Evolutionary conservation across 2,113 vertebrate species (phyloP), one percentile per base, ranked within the genome.

Genomic region (Pyrgilauda ruficollis): DNA sequence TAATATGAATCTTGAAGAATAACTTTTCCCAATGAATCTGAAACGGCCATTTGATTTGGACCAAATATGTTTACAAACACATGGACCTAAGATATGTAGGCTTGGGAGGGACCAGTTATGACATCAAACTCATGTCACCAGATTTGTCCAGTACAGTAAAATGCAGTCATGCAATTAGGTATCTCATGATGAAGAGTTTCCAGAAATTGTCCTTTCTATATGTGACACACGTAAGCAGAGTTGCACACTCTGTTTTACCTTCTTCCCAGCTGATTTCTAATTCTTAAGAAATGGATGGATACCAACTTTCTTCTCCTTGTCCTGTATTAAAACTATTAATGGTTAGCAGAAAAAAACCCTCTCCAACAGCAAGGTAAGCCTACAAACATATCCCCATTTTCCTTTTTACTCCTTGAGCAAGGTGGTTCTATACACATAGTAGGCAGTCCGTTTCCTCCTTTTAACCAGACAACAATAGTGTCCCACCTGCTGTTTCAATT

Each of bases 341-440:
- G 2, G 4, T 13, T 28, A 15, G 6, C 44, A 33, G 16, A 24
- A 15, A 7, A 63, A 41, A 49, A 9, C 15, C 15, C 15, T 27
- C 41, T 81, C 24, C 46, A 33, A 21, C n/a, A 70, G 18, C 1
- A 7, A 87, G 3, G 22, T 31, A 62, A 84, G 43, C 2, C 18
- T 69, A 30, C 33, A 73, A 72, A 69, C 39, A 37, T 13, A 69
- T 74, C 7, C 5, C 11, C 8, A 49, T 82, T 28, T 88, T 49
- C 19, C 15, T 10, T 27, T 69, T 27, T n/a, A 46, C 13, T 70
- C 2, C 0, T 2, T 77, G 59, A 78, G 28, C n/a, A 90, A 37
- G 7, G 22, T 59, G 52, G 52, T 75, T 31, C 46, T 37, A 15
- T 24, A n/a, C 13, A n/a, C 0, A 0, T 3, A 55, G n/a, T 2